These are phyloP conservation scores for Cyrtonyx montezumae DNA, from an alignment of 2,113 vertebrate genomes.

Conservation along the genomic window DNA sequence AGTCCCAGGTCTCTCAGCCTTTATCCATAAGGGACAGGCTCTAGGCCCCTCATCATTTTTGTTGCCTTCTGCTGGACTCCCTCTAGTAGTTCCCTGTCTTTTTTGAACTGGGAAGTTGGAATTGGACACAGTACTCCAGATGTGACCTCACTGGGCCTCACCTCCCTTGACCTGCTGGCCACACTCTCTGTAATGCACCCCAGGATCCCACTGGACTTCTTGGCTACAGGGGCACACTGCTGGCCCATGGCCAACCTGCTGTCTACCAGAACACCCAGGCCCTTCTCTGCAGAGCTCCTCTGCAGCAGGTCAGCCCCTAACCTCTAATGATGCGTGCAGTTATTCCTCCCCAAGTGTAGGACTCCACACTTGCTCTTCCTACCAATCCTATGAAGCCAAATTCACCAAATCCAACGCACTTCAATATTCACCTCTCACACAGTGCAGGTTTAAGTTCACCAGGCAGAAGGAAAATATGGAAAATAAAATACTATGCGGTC, in stretches of 20 bases:
- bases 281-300: background rate
- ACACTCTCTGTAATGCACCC: too few species aligned
- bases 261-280: background rate
- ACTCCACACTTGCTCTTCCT: too few species aligned
- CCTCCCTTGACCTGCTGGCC: too few species aligned
- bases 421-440: background rate
- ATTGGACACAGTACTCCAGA: too few species aligned
- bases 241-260: background rate
- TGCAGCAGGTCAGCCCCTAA: background rate
- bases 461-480: background rate
- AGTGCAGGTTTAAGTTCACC: background rate
- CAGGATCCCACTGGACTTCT: too few species aligned
- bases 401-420: background rate
- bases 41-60: background rate
- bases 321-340: too few species aligned
- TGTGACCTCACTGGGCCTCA: too few species aligned
- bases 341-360: too few species aligned
- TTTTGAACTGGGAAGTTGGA: too few species aligned
- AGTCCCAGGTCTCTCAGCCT: background rate
- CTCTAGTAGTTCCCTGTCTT: too few species aligned
- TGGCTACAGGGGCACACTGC: too few species aligned
- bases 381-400: background rate
- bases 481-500: background rate
- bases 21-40: background rate
- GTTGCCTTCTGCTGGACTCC: background rate